phyloP scores from a whole-genome alignment of 2,113 vertebrate species.

The Apus apus region DNA sequence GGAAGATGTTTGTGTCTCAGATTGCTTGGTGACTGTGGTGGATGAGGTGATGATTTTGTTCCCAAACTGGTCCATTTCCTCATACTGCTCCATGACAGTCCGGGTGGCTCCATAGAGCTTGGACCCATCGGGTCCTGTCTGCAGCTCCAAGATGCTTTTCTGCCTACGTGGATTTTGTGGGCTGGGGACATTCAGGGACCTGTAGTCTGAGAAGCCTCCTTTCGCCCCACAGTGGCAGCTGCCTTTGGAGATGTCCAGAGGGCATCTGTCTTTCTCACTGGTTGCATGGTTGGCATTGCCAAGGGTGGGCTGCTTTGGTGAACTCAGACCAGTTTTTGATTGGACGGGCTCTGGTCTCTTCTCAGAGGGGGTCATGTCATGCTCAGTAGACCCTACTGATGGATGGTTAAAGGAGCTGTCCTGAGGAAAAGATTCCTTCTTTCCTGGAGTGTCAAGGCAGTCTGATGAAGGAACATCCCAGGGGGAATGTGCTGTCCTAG shows the following conservation, averaged over 20 bases:
- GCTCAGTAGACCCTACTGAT: not conserved
- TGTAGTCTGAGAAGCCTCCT: slow-evolving; percentile 16
- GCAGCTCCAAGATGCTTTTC: slow-evolving; percentile 82
- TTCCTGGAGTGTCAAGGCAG: not conserved
- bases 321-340: slow-evolving; percentile 17
- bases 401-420: slow-evolving; percentile 11
- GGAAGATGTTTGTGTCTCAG: slow-evolving; percentile 70
- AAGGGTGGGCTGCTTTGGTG: not conserved
- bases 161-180: slow-evolving; percentile 71
- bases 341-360: not conserved
- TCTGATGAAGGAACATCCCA: not conserved
- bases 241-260: slow-evolving; percentile 15
- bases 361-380: not conserved
- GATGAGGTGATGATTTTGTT: slow-evolving; percentile 83
- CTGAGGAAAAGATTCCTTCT: slow-evolving; percentile 35
- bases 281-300: not conserved
- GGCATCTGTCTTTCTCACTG: slow-evolving; percentile 15
- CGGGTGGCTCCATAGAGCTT: slow-evolving; percentile 74
- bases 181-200: slow-evolving; percentile 12
- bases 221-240: slow-evolving; percentile 38
- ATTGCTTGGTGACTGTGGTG: slow-evolving; percentile 78
- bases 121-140: slow-evolving; percentile 72
- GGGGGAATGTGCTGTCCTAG: not conserved
- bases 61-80: slow-evolving; percentile 81
- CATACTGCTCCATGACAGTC: slow-evolving; percentile 81